phyloP scores from a whole-genome alignment of 2,888 invertebrate genomes.

The Venustoraphidia nigricollis region DNA sequence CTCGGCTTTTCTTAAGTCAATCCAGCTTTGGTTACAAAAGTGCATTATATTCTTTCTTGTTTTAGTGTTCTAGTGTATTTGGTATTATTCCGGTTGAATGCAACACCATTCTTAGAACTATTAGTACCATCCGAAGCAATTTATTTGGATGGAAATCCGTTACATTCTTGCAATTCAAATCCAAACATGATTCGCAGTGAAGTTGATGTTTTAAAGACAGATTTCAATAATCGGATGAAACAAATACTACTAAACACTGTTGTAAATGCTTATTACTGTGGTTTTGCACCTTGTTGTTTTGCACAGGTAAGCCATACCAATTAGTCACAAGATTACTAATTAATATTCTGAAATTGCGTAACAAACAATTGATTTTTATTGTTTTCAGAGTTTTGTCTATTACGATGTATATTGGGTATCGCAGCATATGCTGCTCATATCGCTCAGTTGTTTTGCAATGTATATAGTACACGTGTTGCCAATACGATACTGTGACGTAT shows the following conservation, averaged over 20 bases:
- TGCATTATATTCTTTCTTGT: constrained; percentile 8
- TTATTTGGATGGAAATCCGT: constrained; percentile 39
- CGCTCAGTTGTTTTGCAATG: constrained; percentile 70
- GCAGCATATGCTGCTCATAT: constrained; percentile 72
- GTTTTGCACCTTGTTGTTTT: constrained; percentile 80
- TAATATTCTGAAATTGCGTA: background rate
- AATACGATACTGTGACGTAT: constrained; percentile 64
- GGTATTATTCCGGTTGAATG: constrained; percentile 63
- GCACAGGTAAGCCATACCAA: constrained; percentile 45
- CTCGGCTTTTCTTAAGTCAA: too few relatives aligned
- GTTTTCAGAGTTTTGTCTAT: constrained; percentile 42
- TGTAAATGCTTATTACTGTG: constrained; percentile 73
- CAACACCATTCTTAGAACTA: constrained; percentile 61
- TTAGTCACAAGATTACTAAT: too few relatives aligned
- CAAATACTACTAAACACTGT: constrained; percentile 68
- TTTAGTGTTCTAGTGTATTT: constrained; percentile 60
- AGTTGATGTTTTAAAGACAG: constrained; percentile 66
- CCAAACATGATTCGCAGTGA: constrained; percentile 63
- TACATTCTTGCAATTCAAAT: constrained; percentile 63
- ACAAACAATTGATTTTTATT: background rate
- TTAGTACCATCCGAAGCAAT: constrained; percentile 25
- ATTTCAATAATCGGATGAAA: constrained; percentile 81
- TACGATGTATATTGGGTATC: constrained; percentile 74
- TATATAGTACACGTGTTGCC: constrained; percentile 52
- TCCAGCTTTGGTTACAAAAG: background rate